Evolutionary conservation across 1,140 invertebrate genomes (phyloP).

Genomic region (Harpegnathos saltator): DNA sequence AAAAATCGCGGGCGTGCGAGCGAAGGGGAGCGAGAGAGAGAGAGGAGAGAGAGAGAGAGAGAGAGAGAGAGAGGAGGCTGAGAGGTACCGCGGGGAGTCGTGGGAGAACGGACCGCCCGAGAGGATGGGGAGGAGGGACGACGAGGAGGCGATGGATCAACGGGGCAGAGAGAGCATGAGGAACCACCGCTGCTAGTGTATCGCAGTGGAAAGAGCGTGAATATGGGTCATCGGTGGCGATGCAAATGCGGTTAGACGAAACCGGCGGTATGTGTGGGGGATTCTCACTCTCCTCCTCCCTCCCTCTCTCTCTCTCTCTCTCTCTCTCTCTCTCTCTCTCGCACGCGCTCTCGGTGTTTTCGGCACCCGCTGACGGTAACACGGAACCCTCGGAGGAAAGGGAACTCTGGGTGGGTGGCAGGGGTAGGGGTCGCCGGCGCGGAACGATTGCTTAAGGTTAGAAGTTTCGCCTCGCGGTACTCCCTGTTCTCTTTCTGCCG

Average conservation of each 20-base stretch:
- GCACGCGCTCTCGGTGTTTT: conserved; percentile 24
- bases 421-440: conserved; percentile 62
- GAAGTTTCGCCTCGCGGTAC: conserved; percentile 67
- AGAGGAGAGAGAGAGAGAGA: not conserved
- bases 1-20: conserved; percentile 42
- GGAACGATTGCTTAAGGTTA: conserved; percentile 73
- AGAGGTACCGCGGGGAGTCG: not conserved
- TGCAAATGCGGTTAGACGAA: conserved; percentile 80
- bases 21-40: conserved; percentile 39
- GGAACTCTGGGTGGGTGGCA: conserved; percentile 30
- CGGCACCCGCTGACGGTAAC: conserved; percentile 34
- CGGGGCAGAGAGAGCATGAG: conserved; percentile 34
- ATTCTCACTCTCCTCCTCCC: not conserved
- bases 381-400: conserved; percentile 3
- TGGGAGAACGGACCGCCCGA: too few relatives aligned
- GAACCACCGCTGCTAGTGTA: conserved; percentile 45
- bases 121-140: not conserved
- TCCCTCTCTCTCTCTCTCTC: too few relatives aligned
- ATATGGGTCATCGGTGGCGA: conserved; percentile 83
- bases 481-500: conserved; percentile 1
- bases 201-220: conserved; percentile 73
- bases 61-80: not conserved
- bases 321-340: too few relatives aligned
- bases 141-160: not conserved
- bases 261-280: conserved; percentile 60